phyloP scores from a whole-genome alignment of 2,113 vertebrate genomes.

The Mobula birostris region DNA sequence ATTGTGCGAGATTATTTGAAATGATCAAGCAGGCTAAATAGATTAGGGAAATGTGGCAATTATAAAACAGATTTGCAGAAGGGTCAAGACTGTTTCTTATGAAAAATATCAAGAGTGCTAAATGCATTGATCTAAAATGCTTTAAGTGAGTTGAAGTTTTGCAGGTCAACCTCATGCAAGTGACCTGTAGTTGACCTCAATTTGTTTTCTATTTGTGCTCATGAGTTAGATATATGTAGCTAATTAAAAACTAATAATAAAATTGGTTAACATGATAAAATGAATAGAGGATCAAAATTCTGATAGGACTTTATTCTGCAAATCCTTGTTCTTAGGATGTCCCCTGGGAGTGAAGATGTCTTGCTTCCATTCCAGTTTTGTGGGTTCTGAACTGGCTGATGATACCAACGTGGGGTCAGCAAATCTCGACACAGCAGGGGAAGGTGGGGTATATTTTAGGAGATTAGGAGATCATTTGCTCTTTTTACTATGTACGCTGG shows the following conservation, averaged over 20 bases:
- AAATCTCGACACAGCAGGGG: too few relatives aligned
- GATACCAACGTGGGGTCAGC: too few relatives aligned
- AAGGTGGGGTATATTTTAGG: too few relatives aligned
- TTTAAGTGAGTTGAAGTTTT: not conserved
- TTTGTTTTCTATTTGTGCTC: not conserved
- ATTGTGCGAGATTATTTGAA: not conserved
- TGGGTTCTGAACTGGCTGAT: too few relatives aligned
- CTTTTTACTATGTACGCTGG: too few relatives aligned
- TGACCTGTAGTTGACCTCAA: not conserved
- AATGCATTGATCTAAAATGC: too few relatives aligned
- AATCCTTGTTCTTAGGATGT: too few relatives aligned
- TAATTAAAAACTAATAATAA: not conserved
- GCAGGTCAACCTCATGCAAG: not conserved
- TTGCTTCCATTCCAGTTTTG: too few relatives aligned
- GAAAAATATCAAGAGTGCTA: not conserved
- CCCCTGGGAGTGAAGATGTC: too few relatives aligned
- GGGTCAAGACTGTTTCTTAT: not conserved
- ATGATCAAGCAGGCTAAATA: not conserved
- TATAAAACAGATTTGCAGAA: not conserved
- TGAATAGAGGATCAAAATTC: not conserved
- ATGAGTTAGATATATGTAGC: not conserved
- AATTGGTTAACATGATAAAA: not conserved
- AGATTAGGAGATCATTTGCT: too few relatives aligned
- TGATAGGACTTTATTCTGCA: not conserved
- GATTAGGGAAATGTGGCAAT: not conserved